Evolutionary conservation across 2,113 vertebrate species (phyloP).

Genomic region (Carettochelys insculpta): DNA sequence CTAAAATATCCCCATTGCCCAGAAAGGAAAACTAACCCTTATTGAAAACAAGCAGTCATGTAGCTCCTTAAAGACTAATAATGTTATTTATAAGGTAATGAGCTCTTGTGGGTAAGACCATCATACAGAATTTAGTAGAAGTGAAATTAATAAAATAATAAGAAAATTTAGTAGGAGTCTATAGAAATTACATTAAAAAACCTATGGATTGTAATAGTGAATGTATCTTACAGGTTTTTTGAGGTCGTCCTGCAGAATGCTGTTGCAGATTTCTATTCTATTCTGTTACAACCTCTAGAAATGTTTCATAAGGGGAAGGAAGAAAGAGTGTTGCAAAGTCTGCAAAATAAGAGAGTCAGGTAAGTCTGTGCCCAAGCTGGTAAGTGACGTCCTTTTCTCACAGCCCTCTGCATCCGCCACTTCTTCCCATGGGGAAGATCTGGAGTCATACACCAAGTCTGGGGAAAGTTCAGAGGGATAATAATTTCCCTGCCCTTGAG

Average conservation of each 20-base stretch:
- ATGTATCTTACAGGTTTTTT: neutral
- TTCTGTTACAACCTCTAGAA: constrained; percentile 1
- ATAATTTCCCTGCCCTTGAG: neutral
- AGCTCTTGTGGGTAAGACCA: too few species aligned
- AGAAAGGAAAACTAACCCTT: neutral
- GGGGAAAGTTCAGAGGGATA: neutral
- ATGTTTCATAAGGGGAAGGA: constrained; percentile 8
- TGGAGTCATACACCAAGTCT: neutral
- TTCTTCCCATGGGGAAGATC: neutral
- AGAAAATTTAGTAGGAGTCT: neutral
- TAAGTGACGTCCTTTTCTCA: neutral
- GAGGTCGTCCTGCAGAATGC: neutral
- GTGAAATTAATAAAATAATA: neutral
- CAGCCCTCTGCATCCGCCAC: neutral
- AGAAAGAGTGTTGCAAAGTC: constrained; percentile 17
- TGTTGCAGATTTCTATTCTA: rapidly evolving
- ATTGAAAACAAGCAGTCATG: too few species aligned
- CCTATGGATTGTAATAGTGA: neutral
- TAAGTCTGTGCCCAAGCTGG: neutral
- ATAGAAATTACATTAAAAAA: neutral
- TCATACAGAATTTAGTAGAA: neutral
- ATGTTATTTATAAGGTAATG: too few species aligned
- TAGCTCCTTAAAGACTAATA: too few species aligned
- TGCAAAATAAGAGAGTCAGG: constrained; percentile 8
- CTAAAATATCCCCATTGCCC: neutral